Conservation (phyloP, 2,113 vertebrate genomes). For the Noturus placidus region DNA sequence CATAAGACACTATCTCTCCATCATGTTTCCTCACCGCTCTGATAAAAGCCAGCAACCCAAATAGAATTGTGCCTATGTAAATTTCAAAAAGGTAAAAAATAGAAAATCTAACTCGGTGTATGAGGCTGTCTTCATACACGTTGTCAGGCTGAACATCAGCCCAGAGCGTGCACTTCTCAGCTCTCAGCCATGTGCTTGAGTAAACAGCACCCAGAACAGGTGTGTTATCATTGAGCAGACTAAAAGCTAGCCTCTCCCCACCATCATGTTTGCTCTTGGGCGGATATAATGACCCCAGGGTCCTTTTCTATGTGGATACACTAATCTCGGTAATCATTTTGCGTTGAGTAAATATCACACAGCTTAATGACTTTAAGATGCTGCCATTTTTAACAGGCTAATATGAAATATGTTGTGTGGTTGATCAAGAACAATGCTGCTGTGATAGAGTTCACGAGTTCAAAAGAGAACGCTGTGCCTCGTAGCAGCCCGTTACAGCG, state of each 20-base stretch:
- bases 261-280: not conserved
- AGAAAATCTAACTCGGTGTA: not conserved
- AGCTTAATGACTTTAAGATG: not conserved
- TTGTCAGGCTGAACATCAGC: not conserved
- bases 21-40: not conserved
- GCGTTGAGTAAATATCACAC: not conserved
- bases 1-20: not conserved
- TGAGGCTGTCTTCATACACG: not conserved
- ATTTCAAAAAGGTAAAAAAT: not conserved
- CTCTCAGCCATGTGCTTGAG: not conserved
- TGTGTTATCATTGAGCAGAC: constrained; percentile 12
- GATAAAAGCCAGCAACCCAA: not conserved
- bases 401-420: not conserved
- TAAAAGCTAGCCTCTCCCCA: not conserved
- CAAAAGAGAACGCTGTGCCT: not conserved
- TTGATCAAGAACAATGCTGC: not conserved
- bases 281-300: not conserved
- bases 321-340: not conserved
- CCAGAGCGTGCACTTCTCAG: not conserved
- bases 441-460: not conserved
- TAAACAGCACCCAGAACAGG: constrained; percentile 30
- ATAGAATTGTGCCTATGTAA: not conserved
- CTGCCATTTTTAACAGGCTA: not conserved
- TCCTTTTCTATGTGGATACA: not conserved
- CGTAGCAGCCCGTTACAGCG: no score